Conservation (phyloP, 2,888 invertebrate species). For the Ennomos quercinarius region DNA sequence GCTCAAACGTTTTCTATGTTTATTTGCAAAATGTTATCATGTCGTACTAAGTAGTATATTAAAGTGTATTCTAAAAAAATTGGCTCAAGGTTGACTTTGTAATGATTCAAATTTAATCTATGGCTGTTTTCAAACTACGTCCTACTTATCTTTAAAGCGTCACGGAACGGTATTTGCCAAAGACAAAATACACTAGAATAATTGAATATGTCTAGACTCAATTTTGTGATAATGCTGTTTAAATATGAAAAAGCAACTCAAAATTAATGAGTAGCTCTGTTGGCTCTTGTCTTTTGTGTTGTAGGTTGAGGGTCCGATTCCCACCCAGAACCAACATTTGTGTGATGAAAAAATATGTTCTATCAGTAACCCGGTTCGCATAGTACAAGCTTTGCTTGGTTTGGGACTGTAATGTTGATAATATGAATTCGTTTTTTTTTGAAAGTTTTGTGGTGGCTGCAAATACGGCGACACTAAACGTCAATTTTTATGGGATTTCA, state of each 20-base stretch:
- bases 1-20: slow-evolving; percentile 6
- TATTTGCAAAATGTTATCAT: background rate
- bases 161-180: slow-evolving; percentile 34
- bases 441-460: too few species aligned
- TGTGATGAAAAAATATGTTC: too few species aligned
- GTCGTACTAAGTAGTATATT: slow-evolving; percentile 3
- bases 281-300: too few species aligned
- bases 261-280: too few species aligned
- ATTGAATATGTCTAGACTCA: background rate
- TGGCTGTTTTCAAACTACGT: slow-evolving; percentile 29
- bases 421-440: too few species aligned
- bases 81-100: slow-evolving; percentile 29
- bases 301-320: too few species aligned
- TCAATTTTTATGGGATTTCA: too few species aligned
- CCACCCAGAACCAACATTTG: too few species aligned
- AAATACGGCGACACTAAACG: too few species aligned
- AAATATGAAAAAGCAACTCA: background rate
- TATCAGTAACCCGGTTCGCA: too few species aligned
- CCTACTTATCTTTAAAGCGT: slow-evolving; percentile 26
- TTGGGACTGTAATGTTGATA: too few species aligned
- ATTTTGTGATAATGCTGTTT: slow-evolving; percentile 9
- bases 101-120: slow-evolving; percentile 16
- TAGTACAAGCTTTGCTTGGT: too few species aligned
- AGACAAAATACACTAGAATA: slow-evolving; percentile 23
- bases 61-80: slow-evolving; percentile 28